Evolutionary conservation across 2,888 invertebrate genomes (phyloP), one percentile per base, ranked within the genome.

Genomic region (Agrochola lychnidis): DNA sequence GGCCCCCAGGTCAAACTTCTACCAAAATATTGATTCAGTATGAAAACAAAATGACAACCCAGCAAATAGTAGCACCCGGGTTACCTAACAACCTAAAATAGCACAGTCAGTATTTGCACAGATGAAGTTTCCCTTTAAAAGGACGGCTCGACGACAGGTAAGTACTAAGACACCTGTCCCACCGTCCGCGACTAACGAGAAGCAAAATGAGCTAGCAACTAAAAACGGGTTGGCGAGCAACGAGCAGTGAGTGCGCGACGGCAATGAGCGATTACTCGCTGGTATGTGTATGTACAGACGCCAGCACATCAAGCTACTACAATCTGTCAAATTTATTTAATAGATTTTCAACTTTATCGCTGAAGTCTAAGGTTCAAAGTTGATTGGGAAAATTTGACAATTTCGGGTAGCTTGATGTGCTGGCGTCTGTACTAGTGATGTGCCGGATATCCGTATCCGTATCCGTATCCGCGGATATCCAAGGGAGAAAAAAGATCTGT

Each of bases 61-160:
- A 68, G 22, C 56, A 68, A 40, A 78, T 67, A 51, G 48, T 53
- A 57, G 14, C 56, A 78, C 19, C 78, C 19, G 48, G 22, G 16
- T 9, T 14, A 40, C 6, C 19, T 7, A 51, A 30, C n/a, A 22
- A 45, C 6, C 36, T 59, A 53, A 76, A 68, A 68, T 53, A 68
- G 51, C 25, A n/a, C 45, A 25, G 16, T 10, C 14, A 19, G 42
- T 76, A 76, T 76, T 76, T 63, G 53, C 14, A 63, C 51, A 63
- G 56, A 63, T 51, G 16, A 70, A 70, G 12, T 66, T 77, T 62
- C 25, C 14, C 61, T 61, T 57, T 7, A 63, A 67, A 77, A 59
- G 53, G 67, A 5, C 4, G 59, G 25, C 30, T 45, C 12, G 22
- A 36, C 16, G 64, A 51, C 64, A 68, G 70, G 56, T 51, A 70